Evolutionary conservation across 2,113 vertebrate genomes (phyloP), one percentile per base, ranked within the genome.

Genomic region (Dromaius novaehollandiae): DNA sequence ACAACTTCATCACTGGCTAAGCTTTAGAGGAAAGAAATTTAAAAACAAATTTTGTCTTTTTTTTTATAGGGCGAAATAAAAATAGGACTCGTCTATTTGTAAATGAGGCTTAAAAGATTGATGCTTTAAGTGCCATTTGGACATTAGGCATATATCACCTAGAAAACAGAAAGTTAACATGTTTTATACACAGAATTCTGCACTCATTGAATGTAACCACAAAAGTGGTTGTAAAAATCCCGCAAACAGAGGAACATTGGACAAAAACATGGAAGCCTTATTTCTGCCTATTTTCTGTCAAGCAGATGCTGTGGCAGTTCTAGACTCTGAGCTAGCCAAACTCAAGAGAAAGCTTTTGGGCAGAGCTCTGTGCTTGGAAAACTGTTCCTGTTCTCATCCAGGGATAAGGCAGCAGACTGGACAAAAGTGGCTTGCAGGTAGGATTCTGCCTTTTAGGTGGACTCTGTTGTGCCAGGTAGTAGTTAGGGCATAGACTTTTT

Each of bases 121-220:
- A 12, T 88, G 48, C 40, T 82, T 9, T 2, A 58, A 56, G 44
- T 88, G 80, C 32, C 14, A 7, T 50, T 60, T 70, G 30, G 26
- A 21, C 51, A 42, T 12, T 34, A 53, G 40, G 1, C 19, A 13
- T 5, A 3, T 0, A 7, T 5, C 5, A 19, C 21, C 64, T 65
- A 22, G 24, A 34, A 82, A 55, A 7, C 51, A 48, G 25, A 9
- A 11, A 79, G 32, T 11, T 82, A 24, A 51, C 11, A 1, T 53
- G 50, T 34, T 65, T 0, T 3, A 11, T 34, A 42, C 20, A 11
- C 75, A 71, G 40, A 46, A 48, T 76, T 88, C 61, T 1, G 0
- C 0, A 0, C 6, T 50, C 8, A 9, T 12, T 20, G 40, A 34
- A 19, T 22, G 26, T 25, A 51, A 71, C 32, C 38, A 3, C 4